These are phyloP conservation scores for Drosophila austrosaltans DNA, from an alignment of 2,888 invertebrate species.

Conservation along the genomic window DNA sequence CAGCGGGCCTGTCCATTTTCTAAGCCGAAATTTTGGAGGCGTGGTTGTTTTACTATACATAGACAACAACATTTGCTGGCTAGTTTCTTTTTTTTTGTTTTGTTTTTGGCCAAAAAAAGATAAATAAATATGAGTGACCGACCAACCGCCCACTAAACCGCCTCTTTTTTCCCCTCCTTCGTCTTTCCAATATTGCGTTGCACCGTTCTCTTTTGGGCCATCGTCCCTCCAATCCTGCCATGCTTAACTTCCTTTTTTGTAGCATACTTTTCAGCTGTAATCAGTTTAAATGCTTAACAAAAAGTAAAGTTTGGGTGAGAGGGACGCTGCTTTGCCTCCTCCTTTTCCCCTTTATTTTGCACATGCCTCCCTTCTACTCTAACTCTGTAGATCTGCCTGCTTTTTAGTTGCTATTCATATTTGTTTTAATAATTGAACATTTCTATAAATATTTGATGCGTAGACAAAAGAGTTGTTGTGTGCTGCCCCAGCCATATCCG, in stretches of 20 bases:
- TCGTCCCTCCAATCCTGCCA: not conserved
- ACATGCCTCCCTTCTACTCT: not conserved
- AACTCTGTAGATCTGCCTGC: slow-evolving; percentile 33
- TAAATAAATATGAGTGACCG: slow-evolving; percentile 71
- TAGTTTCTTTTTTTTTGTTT: not conserved
- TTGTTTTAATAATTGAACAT: slow-evolving; percentile 73
- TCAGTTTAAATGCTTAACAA: slow-evolving; percentile 76
- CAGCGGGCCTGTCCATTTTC: slow-evolving; percentile 50
- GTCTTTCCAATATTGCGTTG: slow-evolving; percentile 9
- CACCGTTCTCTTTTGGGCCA: not conserved
- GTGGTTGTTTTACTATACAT: slow-evolving; percentile 44
- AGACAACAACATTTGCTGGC: slow-evolving; percentile 28
- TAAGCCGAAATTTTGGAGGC: slow-evolving; percentile 51
- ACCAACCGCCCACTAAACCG: slow-evolving; percentile 11
- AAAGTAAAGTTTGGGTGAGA: slow-evolving; percentile 27
- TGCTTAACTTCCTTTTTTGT: slow-evolving; percentile 38
- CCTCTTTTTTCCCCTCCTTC: not conserved
- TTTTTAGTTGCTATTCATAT: slow-evolving; percentile 78
- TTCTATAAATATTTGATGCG: slow-evolving; percentile 72
- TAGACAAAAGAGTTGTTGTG: slow-evolving; percentile 73
- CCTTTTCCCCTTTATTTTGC: not conserved
- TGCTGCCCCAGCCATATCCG: slow-evolving; percentile 34
- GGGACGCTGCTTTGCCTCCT: not conserved
- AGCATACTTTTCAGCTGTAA: slow-evolving; percentile 75
- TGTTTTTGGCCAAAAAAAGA: slow-evolving; percentile 51